Base-by-base conservation (phyloP, 2,113 vertebrate species). In the Sinocyclocheilus anophthalmus region DNA sequence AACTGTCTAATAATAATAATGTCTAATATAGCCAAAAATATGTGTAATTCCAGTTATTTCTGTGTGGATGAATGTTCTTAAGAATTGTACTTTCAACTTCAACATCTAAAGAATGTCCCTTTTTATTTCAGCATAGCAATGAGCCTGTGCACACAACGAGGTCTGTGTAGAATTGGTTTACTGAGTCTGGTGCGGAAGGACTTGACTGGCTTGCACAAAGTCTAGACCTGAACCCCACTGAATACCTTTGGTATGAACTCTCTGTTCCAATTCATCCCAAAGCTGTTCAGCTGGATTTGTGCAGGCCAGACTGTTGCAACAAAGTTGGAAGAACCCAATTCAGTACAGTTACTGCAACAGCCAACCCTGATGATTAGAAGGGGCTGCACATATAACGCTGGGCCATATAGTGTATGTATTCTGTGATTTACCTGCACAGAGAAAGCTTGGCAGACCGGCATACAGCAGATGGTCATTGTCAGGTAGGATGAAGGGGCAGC, bases 401-500 rank as follows among this genome's bases (percentile, higher is more conserved):
- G 55, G 55, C 7, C 55, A 59, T 59, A 2, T 11, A 61, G 57
- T n/a, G 53, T 18, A 20, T 55, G 16, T 2, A 55, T 55, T 55
- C 16, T 55, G 57, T n/a, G 22, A 61, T 11, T 61, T 61, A 97
- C 96, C 96, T 96, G 96, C 96, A 91, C 96, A 97, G 94, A 97
- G 96, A 95, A 97, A 97, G 91, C 96, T 97, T 92, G 96, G 96
- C 90, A 96, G 92, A 90, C 96, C 96, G 89, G 96, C 96, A 39
- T 97, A 96, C 92, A 97, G 94, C 89, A 97, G 94, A 91, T 96
- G 96, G 86, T 97, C 96, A 1, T 97, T 97, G 94, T 97, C 96
- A 79, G 96, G 96, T 94, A 97, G 89, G 91, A 97, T 96, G 93
- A 97, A 97, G 57, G 96, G 96, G 93, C 96, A 97, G 92, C 93